Conservation (phyloP, 2,888 invertebrate species). For the Miltochrista miniata region DNA sequence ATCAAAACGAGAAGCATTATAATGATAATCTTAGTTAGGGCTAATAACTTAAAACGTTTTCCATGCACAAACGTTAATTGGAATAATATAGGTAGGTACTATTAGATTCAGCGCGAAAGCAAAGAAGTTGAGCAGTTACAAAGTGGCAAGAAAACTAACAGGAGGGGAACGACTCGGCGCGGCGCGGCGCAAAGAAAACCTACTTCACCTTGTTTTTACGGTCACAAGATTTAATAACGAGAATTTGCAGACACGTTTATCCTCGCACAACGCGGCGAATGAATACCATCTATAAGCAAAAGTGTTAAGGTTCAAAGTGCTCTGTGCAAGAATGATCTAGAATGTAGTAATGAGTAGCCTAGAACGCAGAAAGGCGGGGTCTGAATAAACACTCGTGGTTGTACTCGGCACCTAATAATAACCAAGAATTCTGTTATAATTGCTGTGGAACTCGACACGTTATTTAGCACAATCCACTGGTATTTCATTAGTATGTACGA, state of each 20-base stretch:
- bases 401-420: slow-evolving; percentile 2
- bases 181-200: slow-evolving; percentile 27
- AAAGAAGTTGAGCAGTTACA: no score
- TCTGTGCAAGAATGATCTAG: not conserved
- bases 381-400: slow-evolving; percentile 12
- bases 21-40: no score
- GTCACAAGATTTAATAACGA: slow-evolving; percentile 42
- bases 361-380: slow-evolving; percentile 11
- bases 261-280: slow-evolving; percentile 8
- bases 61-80: no score
- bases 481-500: not conserved
- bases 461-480: not conserved
- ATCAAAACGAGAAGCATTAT: no score
- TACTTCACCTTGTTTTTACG: slow-evolving; percentile 43
- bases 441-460: not conserved
- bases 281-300: slow-evolving; percentile 17
- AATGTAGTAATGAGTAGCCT: slow-evolving; percentile 17
- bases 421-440: slow-evolving; percentile 2
- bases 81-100: no score
- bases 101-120: no score
- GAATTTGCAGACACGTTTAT: slow-evolving; percentile 34
- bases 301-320: slow-evolving; percentile 7
- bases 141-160: no score
- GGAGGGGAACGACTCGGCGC: no score
- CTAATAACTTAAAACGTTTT: no score